phyloP scores from a whole-genome alignment of 2,888 invertebrate species.

The Gryllus longicercus region DNA sequence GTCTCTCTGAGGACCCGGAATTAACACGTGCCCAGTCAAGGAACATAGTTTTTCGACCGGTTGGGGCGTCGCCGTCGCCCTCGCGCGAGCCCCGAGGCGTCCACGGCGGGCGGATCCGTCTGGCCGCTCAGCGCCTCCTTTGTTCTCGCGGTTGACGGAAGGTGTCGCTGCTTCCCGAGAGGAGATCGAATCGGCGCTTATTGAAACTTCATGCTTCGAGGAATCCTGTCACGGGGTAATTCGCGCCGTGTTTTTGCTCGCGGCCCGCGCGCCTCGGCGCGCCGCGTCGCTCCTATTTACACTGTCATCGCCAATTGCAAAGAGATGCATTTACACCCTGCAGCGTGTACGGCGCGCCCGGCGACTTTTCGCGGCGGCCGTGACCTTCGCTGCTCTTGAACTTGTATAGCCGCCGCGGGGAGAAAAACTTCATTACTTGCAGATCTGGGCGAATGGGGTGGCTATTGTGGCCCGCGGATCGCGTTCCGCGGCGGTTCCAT shows the following conservation, averaged over 20 bases:
- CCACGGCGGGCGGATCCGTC: too few relatives aligned
- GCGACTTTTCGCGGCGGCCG: neutral
- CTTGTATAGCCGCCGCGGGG: neutral
- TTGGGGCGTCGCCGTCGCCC: too few relatives aligned
- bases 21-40: too few relatives aligned
- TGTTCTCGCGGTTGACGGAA: neutral
- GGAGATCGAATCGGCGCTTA: constrained; percentile 7
- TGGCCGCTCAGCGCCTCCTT: neutral
- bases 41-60: too few relatives aligned
- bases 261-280: neutral
- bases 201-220: constrained; percentile 5
- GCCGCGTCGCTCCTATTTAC: neutral
- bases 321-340: neutral
- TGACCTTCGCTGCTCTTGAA: neutral
- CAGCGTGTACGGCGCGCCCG: neutral
- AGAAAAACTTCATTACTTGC: constrained; percentile 9
- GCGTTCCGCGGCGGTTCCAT: neutral
- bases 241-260: neutral
- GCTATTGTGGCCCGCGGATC: neutral
- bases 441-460: constrained; percentile 7
- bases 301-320: neutral
- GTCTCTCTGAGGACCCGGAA: too few relatives aligned
- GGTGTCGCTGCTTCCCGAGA: neutral
- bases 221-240: neutral
- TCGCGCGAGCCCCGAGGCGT: too few relatives aligned